These are phyloP conservation scores for Maniola jurtina DNA, from an alignment of 1,140 invertebrate genomes.

Conservation along the genomic window DNA sequence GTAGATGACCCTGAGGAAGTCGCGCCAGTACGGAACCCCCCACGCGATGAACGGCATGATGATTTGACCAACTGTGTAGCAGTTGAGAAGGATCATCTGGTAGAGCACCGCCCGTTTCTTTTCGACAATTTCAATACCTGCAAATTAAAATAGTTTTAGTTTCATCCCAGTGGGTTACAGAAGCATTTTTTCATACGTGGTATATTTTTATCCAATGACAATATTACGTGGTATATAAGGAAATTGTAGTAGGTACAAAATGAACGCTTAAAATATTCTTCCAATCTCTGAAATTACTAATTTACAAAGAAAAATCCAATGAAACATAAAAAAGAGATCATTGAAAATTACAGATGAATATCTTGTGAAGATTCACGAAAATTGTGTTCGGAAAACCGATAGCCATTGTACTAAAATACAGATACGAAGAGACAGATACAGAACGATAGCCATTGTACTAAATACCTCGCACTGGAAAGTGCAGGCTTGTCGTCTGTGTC, in stretches of 20 bases:
- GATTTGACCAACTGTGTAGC: conserved; percentile 60
- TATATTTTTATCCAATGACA: not conserved
- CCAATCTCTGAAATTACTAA: too few species aligned
- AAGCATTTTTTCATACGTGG: not conserved
- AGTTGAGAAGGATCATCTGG: conserved; percentile 68
- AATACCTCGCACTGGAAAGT: too few species aligned
- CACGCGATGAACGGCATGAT: conserved; percentile 66
- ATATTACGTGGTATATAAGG: not conserved
- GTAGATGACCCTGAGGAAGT: conserved; percentile 65
- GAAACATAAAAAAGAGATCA: too few species aligned
- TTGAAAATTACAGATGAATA: too few species aligned
- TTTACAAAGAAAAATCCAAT: too few species aligned
- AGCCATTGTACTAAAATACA: too few species aligned
- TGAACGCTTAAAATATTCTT: too few species aligned
- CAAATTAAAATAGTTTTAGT: conserved; percentile 20
- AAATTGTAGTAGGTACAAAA: not conserved
- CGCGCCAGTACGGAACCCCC: conserved; percentile 63
- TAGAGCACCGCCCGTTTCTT: conserved; percentile 58
- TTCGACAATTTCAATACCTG: conserved; percentile 69
- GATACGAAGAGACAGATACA: too few species aligned
- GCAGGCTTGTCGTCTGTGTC: too few species aligned
- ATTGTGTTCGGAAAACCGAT: too few species aligned
- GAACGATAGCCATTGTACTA: too few species aligned
- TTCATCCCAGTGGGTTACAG: not conserved
- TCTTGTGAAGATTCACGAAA: too few species aligned